Evolutionary conservation across 2,888 invertebrate species (phyloP).

Genomic region (Druceiella hillmani): DNA sequence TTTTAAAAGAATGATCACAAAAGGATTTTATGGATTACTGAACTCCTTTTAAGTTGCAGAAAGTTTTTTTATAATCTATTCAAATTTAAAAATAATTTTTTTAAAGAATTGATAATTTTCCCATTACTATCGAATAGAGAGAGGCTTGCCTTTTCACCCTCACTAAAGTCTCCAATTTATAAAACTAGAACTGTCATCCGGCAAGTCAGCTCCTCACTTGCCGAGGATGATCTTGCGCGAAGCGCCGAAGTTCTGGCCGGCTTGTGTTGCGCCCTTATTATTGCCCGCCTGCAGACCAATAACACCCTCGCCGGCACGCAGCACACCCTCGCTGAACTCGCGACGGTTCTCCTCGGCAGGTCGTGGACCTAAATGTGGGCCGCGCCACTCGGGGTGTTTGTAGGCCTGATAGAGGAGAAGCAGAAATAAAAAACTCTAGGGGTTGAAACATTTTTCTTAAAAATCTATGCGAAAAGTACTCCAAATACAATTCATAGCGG

Average conservation of each 20-base stretch:
- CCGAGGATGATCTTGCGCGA: constrained; percentile 76
- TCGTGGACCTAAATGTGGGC: constrained; percentile 76
- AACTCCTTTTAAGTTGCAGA: too few species aligned
- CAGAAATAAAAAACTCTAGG: too few species aligned
- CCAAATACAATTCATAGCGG: too few species aligned
- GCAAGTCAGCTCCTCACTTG: too few species aligned
- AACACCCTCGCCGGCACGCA: constrained; percentile 76
- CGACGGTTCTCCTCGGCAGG: constrained; percentile 82
- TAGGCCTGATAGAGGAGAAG: constrained; percentile 54
- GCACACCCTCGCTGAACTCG: constrained; percentile 74
- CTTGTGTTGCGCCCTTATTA: constrained; percentile 79
- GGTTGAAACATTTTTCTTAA: too few species aligned
- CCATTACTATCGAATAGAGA: background rate
- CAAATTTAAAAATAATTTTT: background rate
- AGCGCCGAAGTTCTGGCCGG: constrained; percentile 84
- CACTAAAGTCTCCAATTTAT: too few species aligned
- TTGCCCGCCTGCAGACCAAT: constrained; percentile 86
- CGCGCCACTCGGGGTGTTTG: constrained; percentile 79
- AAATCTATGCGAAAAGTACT: too few species aligned
- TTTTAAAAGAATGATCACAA: too few species aligned
- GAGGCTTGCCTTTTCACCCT: too few species aligned
- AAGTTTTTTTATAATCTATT: too few species aligned
- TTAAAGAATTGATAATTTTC: background rate
- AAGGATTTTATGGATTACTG: too few species aligned
- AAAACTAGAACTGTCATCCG: too few species aligned